These are phyloP conservation scores for Dufourea novaeangliae DNA, from an alignment of 1,140 invertebrate genomes.

Conservation along the genomic window DNA sequence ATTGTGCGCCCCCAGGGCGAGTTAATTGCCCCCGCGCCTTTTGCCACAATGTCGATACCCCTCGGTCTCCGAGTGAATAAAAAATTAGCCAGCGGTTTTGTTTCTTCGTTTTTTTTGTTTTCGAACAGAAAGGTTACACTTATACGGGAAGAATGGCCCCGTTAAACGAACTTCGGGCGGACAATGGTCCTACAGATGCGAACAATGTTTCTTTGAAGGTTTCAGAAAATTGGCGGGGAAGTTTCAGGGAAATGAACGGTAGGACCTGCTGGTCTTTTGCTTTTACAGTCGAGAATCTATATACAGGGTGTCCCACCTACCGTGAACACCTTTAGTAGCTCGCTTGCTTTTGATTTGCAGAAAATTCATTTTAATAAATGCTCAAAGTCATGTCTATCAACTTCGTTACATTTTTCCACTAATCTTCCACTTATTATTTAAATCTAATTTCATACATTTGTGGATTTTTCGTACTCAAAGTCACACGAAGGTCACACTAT, in stretches of 20 bases:
- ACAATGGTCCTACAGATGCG: neutral
- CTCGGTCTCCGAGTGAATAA: constrained; percentile 17
- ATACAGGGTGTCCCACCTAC: too few relatives aligned
- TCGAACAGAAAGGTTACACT: neutral
- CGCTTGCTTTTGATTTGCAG: too few relatives aligned
- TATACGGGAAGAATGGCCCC: neutral
- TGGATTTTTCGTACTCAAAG: too few relatives aligned
- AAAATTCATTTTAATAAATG: too few relatives aligned
- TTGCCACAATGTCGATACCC: constrained; percentile 16
- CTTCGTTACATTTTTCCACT: too few relatives aligned
- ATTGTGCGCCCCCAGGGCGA: constrained; percentile 21
- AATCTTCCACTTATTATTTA: too few relatives aligned
- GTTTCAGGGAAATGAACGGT: neutral
- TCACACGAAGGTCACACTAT: too few relatives aligned
- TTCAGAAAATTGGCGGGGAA: neutral
- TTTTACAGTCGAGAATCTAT: too few relatives aligned
- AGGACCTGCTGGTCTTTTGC: too few relatives aligned
- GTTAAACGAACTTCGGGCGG: neutral
- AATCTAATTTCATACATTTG: too few relatives aligned
- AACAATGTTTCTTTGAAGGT: neutral
- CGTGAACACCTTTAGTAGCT: too few relatives aligned
- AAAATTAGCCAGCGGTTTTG: constrained; percentile 13
- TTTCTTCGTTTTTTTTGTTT: neutral
- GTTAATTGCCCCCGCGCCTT: constrained; percentile 40
- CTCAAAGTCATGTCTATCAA: too few relatives aligned